Percentiles rank a stretch among this genome's conserved stretches.
Conservation (phyloP, 2,888 invertebrate species). For the Dynastes maya region DNA sequence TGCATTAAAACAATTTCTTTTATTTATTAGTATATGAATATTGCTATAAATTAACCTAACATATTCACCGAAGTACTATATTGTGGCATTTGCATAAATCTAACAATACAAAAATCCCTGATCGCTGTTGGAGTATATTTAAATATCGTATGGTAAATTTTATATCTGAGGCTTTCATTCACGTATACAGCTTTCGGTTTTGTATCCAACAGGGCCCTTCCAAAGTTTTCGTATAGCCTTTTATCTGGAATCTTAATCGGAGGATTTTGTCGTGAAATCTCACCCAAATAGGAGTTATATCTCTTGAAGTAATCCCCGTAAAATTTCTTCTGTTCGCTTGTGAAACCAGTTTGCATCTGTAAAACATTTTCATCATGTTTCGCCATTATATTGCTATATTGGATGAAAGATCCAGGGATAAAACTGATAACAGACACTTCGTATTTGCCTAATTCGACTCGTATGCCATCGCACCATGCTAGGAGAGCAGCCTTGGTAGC, state of each 20-base stretch:
- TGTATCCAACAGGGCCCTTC: constrained; percentile 75
- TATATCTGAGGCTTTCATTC: constrained; percentile 80
- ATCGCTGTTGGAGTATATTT: constrained; percentile 74
- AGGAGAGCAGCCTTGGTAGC: constrained; percentile 87
- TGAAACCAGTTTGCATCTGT: constrained; percentile 78
- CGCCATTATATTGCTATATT: constrained; percentile 79
- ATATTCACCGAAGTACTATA: constrained; percentile 56
- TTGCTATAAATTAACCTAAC: constrained; percentile 27
- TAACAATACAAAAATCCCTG: constrained; percentile 76
- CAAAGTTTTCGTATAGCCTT: constrained; percentile 75
- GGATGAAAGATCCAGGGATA: constrained; percentile 85
- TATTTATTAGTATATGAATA: constrained; percentile 2
- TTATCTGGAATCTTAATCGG: constrained; percentile 74
- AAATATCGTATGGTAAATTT: constrained; percentile 78
- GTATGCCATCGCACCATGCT: constrained; percentile 81
- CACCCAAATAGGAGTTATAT: constrained; percentile 76
- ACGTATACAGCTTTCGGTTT: constrained; percentile 78
- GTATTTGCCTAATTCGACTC: constrained; percentile 82
- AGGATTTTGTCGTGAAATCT: constrained; percentile 68
- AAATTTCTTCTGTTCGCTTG: constrained; percentile 75
- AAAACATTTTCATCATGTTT: constrained; percentile 76
- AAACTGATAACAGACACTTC: constrained; percentile 83
- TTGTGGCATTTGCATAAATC: constrained; percentile 78
- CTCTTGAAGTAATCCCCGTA: constrained; percentile 80
- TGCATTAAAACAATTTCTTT: neutral